phyloP scores from a whole-genome alignment of 2,113 vertebrate species.

The Lonchura striata region DNA sequence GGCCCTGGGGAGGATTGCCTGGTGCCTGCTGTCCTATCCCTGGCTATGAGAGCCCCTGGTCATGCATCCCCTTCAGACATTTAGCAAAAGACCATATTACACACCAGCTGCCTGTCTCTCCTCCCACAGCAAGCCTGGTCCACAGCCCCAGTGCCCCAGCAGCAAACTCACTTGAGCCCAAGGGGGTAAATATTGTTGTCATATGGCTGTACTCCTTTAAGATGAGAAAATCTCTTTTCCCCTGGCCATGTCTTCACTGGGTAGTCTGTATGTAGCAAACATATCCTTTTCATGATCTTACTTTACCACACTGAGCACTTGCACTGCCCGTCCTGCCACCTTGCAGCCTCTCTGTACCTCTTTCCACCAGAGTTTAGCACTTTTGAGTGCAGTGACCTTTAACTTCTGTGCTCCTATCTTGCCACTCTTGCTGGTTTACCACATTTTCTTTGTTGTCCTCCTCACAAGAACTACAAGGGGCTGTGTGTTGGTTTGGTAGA shows the following conservation, averaged over 20 bases:
- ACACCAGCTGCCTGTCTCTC: not conserved
- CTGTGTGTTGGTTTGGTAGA: not conserved
- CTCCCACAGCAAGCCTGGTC: not conserved
- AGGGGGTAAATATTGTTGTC: not conserved
- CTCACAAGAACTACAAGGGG: not conserved
- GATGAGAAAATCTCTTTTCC: not conserved
- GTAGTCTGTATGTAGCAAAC: not conserved
- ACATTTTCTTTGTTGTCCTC: not conserved
- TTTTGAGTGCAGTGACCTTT: not conserved
- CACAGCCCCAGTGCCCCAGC: not conserved
- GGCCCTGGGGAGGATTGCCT: not conserved
- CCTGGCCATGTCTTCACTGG: not conserved
- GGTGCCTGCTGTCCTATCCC: not conserved
- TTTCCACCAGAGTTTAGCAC: not conserved
- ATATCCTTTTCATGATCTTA: rapidly evolving
- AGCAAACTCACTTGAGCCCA: not conserved
- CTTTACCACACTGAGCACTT: not conserved
- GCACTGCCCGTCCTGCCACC: not conserved
- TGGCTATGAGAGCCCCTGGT: rapidly evolving
- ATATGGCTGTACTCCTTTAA: not conserved
- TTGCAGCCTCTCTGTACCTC: not conserved
- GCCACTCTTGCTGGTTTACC: not conserved
- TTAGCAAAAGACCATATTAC: not conserved
- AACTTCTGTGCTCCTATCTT: not conserved
- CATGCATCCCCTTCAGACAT: not conserved